A percentile compares a stretch with the other conserved stretches of the same genome.
These are phyloP conservation scores for Hemiscyllium ocellatum DNA, from an alignment of 2,113 vertebrate species.

Conservation along the genomic window DNA sequence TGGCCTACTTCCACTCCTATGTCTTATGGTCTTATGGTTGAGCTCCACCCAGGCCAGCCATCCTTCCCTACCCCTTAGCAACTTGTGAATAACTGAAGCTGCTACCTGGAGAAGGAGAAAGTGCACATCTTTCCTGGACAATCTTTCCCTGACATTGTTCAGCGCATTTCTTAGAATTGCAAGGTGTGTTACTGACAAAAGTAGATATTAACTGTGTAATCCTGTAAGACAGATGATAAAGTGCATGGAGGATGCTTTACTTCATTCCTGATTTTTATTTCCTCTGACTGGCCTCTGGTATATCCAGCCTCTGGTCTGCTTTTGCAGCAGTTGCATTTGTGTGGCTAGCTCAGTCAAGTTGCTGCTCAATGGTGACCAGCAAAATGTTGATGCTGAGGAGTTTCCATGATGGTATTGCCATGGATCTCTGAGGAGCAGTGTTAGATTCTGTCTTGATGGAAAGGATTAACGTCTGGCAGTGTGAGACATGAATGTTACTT, in stretches of 20 bases:
- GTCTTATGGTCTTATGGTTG: no score
- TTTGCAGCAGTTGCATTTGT: background rate
- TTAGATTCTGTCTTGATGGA: no score
- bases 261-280: background rate
- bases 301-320: background rate
- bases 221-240: background rate
- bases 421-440: no score
- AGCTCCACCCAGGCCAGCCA: no score
- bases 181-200: background rate
- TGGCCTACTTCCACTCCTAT: no score
- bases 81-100: background rate
- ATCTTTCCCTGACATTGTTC: background rate
- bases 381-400: background rate
- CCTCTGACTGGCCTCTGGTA: background rate
- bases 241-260: background rate
- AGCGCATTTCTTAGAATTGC: background rate
- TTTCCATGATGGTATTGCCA: no score
- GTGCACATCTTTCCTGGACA: background rate
- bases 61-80: background rate
- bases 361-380: background rate
- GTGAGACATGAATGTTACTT: no score
- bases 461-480: no score
- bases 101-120: background rate
- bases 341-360: background rate
- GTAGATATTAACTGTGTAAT: background rate